A percentile compares a stretch with the other conserved stretches of the same genome.
Evolutionary conservation across 1,140 invertebrate species (phyloP).

Genomic region (Bombus pascuorum): DNA sequence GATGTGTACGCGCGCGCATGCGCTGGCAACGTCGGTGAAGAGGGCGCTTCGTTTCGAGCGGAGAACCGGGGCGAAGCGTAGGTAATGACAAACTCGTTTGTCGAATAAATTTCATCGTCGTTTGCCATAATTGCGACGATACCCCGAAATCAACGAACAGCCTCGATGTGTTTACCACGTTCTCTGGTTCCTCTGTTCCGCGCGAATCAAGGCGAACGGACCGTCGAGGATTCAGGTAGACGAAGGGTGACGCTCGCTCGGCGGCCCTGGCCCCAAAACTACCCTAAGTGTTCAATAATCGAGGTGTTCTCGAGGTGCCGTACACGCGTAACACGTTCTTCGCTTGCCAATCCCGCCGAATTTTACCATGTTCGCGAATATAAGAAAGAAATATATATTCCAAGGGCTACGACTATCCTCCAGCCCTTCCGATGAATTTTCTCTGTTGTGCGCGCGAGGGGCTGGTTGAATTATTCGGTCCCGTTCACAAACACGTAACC

Average conservation of each 20-base stretch:
- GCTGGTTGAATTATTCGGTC: constrained; percentile 20
- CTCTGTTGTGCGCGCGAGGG: constrained; percentile 45
- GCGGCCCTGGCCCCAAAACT: constrained; percentile 75
- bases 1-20: constrained; percentile 8
- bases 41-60: constrained; percentile 23
- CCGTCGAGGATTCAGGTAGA: constrained; percentile 48
- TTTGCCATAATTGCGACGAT: neutral
- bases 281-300: constrained; percentile 81
- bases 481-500: neutral
- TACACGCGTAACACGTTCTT: constrained; percentile 70
- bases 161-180: constrained; percentile 41
- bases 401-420: constrained; percentile 11
- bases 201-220: constrained; percentile 41
- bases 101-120: neutral
- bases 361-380: constrained; percentile 2
- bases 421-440: constrained; percentile 55
- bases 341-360: constrained; percentile 54
- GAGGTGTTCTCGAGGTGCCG: constrained; percentile 73
- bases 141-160: constrained; percentile 14
- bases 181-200: constrained; percentile 40
- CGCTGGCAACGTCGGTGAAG: constrained; percentile 20
- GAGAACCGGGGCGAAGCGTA: neutral
- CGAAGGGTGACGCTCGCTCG: constrained; percentile 61
- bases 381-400: neutral
- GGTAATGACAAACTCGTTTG: neutral